These are phyloP conservation scores for Marisa cornuarietis DNA, from an alignment of 1,140 invertebrate species.

Conservation along the genomic window DNA sequence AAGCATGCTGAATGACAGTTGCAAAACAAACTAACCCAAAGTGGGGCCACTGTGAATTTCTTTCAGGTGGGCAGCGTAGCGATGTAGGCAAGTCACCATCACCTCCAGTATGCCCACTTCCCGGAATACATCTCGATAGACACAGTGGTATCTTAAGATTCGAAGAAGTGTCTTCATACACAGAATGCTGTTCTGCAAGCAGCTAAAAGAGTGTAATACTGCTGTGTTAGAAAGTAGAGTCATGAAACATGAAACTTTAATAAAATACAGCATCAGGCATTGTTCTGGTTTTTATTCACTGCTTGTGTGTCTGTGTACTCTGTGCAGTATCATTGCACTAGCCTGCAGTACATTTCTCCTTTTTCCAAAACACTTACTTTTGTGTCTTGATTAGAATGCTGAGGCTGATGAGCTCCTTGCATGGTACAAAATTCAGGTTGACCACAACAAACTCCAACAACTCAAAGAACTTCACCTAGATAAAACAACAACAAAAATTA, in stretches of 20 bases:
- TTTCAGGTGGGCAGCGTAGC: constrained; percentile 83
- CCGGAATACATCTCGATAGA: constrained; percentile 97
- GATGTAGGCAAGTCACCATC: constrained; percentile 90
- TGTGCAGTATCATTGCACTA: background rate
- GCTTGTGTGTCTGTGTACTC: background rate
- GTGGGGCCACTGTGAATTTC: constrained; percentile 70
- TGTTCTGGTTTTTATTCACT: background rate
- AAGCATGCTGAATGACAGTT: too few species aligned
- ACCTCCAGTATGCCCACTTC: constrained; percentile 98
- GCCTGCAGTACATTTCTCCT: background rate
- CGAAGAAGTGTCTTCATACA: constrained; percentile 90
- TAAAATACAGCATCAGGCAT: background rate
- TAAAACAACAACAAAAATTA: constrained; percentile 41
- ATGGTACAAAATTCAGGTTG: constrained; percentile 97
- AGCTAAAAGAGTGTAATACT: constrained; percentile 47
- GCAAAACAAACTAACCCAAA: constrained; percentile 12
- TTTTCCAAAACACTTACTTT: constrained; percentile 55
- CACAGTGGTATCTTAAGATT: constrained; percentile 83
- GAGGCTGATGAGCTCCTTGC: constrained; percentile 96
- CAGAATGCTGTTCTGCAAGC: constrained; percentile 78
- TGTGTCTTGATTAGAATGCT: constrained; percentile 89
- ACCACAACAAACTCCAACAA: constrained; percentile 96
- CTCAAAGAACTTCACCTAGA: constrained; percentile 91
- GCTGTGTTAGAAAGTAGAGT: too few species aligned
- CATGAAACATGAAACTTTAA: too few species aligned